Evolutionary conservation across 1,140 invertebrate species (phyloP), one percentile per base, ranked within the genome.

Genomic region (Myzus persicae): DNA sequence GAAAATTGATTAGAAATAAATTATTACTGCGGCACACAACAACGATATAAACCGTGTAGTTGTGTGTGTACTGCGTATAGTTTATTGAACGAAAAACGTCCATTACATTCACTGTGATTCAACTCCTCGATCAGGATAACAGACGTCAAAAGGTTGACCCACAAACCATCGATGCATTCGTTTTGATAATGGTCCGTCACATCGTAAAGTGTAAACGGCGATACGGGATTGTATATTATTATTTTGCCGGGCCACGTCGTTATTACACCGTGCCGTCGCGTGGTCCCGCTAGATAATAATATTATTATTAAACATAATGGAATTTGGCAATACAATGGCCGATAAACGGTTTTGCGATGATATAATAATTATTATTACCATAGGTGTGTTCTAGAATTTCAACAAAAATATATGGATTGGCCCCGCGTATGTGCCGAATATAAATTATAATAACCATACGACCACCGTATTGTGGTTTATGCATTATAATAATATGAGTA

Each of bases 301-400:
- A 85, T 8, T 87, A 48, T n/a, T 87, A 87, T 87, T n/a, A 44
- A 31, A 46, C 44, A 87, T 48, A 87, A 87, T 87, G 44, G 44
- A 87, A n/a, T 87, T 46, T 9, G 18, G 42, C 85, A 20, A 87
- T 36, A 87, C 26, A 46, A 87, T 87, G n/a, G 7, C 85, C 42
- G 44, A 36, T 87, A 46, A 46, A 87, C 85, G 42, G 31, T 85
- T 40, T 42, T n/a, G 24, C 40, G 82, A n/a, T 18, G 20, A 1
- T 22, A 51, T 81, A n/a, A 81, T 67, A 9, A 67, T 67, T 67
- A 42, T 84, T 42, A 84, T 84, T 40, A 46, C 44, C 7, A 24
- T 5, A 20, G 42, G 6, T 38, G 31, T 46, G 18, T 46, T n/a
- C 44, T 85, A 24, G 42, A n/a, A 85, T 85, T 85, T 36, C 42